These are phyloP conservation scores for Amitus sp. DNA, from an alignment of 2,888 invertebrate genomes.

Conservation along the genomic window DNA sequence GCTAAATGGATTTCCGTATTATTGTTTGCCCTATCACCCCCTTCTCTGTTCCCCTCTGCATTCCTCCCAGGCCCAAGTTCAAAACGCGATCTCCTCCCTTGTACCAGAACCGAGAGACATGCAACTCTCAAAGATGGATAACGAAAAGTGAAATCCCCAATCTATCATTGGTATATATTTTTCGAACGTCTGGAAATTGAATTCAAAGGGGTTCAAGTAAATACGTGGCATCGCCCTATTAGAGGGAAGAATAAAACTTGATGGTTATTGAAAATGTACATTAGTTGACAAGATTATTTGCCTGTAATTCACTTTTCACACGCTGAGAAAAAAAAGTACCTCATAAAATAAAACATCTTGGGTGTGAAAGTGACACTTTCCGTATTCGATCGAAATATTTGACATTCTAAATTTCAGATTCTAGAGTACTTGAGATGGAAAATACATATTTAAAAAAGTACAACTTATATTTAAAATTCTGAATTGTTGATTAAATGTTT, in stretches of 20 bases:
- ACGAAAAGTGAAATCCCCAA: constrained; percentile 48
- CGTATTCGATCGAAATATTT: too few species aligned
- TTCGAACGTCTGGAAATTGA: background rate
- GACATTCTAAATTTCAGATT: too few species aligned
- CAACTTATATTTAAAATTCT: too few species aligned
- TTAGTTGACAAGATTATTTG: too few species aligned
- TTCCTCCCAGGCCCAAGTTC: constrained; percentile 57
- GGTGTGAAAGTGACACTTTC: too few species aligned
- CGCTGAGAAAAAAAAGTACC: too few species aligned
- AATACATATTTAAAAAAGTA: too few species aligned
- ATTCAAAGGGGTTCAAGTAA: background rate
- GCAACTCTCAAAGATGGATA: constrained; percentile 53
- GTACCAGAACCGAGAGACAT: constrained; percentile 51
- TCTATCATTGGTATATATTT: background rate
- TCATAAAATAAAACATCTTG: too few species aligned
- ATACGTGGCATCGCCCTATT: background rate
- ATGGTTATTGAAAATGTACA: background rate
- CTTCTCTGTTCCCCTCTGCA: constrained; percentile 59
- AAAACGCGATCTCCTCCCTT: constrained; percentile 49
- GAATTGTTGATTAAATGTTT: too few species aligned
- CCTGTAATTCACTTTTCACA: too few species aligned
- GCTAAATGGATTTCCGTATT: constrained; percentile 58
- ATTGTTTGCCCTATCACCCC: constrained; percentile 61
- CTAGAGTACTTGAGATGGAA: too few species aligned
- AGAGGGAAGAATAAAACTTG: too few species aligned